A percentile compares a stretch with the other conserved stretches of the same genome.
Evolutionary conservation across 1,140 invertebrate genomes (phyloP).

Genomic region (Cataglyphis hispanica): DNA sequence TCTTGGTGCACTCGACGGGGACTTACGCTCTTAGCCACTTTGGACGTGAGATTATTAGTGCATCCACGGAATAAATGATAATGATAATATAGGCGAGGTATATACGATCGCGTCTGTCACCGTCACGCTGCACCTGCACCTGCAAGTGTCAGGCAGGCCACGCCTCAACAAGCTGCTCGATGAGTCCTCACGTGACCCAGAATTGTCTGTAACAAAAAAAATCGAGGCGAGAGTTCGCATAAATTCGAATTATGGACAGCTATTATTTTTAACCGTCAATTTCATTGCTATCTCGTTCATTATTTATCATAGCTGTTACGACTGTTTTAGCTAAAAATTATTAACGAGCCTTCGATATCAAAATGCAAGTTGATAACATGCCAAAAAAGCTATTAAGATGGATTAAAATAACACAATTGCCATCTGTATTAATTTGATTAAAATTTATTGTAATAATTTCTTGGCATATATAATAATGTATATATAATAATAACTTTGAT

Average conservation of each 20-base stretch:
- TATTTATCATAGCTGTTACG: not conserved
- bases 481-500: no score
- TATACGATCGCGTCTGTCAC: no score
- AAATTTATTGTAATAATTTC: not conserved
- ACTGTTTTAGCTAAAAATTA: no score
- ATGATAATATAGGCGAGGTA: not conserved
- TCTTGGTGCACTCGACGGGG: constrained; percentile 82
- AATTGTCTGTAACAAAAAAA: constrained; percentile 77
- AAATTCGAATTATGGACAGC: not conserved
- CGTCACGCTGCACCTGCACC: not conserved
- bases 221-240: not conserved
- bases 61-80: constrained; percentile 49
- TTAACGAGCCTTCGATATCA: no score
- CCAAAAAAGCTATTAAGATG: no score
- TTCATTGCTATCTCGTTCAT: not conserved
- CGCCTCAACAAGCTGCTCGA: constrained; percentile 28
- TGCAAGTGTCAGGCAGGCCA: not conserved
- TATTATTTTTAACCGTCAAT: not conserved
- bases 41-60: constrained; percentile 66
- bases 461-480: not conserved
- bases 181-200: constrained; percentile 62
- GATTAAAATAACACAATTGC: not conserved
- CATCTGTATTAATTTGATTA: not conserved
- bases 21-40: constrained; percentile 85
- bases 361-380: not conserved